Conservation (phyloP, 2,888 invertebrate species). For the Incurvaria masculella region DNA sequence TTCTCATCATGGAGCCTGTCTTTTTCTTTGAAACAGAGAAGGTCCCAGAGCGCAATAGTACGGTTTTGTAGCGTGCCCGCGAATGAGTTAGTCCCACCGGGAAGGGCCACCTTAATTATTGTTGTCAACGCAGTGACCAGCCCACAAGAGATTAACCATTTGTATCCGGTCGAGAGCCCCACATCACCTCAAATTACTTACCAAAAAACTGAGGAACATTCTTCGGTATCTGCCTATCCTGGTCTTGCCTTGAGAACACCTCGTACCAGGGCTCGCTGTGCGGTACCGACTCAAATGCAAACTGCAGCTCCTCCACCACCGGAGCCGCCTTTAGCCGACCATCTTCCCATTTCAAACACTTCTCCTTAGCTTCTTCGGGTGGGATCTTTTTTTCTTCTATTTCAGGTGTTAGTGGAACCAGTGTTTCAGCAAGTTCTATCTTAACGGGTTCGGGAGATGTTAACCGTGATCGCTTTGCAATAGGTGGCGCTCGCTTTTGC, state of each 20-base stretch:
- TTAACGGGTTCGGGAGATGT: conserved; percentile 15
- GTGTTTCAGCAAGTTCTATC: not conserved
- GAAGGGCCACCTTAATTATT: no score
- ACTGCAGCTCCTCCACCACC: conserved; percentile 61
- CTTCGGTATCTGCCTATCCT: conserved; percentile 61
- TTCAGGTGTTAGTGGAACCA: not conserved
- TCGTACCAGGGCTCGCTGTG: conserved; percentile 74
- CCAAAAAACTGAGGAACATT: conserved; percentile 58
- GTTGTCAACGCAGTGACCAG: no score
- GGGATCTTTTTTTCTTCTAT: conserved; percentile 10
- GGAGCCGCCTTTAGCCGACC: conserved; percentile 45
- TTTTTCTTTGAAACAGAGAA: no score
- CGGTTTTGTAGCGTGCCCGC: no score
- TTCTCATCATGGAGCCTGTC: no score
- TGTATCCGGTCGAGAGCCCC: no score
- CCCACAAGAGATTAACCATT: no score
- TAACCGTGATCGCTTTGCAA: conserved; percentile 20
- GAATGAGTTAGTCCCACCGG: no score
- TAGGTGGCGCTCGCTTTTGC: conserved; percentile 27
- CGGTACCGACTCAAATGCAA: conserved; percentile 74
- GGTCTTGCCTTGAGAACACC: conserved; percentile 74
- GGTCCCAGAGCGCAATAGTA: no score
- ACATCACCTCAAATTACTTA: conserved; percentile 36
- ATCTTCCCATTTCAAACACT: conserved; percentile 48
- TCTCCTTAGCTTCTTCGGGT: conserved; percentile 24